These are phyloP conservation scores for Cephus rjabovi DNA, from an alignment of 2,888 invertebrate genomes.

Conservation along the genomic window DNA sequence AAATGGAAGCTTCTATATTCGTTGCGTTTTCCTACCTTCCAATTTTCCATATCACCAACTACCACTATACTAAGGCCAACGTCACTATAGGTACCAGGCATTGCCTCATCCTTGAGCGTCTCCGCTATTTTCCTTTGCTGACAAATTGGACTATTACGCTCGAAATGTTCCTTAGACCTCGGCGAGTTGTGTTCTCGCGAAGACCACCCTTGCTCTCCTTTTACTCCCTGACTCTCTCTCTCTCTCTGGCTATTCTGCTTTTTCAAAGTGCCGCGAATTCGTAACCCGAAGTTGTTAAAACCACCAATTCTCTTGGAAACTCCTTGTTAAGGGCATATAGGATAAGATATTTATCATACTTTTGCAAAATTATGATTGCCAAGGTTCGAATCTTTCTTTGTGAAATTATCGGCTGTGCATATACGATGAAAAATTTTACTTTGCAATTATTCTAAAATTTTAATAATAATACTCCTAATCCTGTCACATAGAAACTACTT, in stretches of 20 bases:
- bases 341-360: neutral
- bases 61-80: neutral
- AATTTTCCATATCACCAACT: conserved; percentile 32
- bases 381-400: neutral
- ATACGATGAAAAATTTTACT: no score
- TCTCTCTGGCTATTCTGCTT: neutral
- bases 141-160: conserved; percentile 59
- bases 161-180: conserved; percentile 28
- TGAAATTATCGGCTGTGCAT: neutral
- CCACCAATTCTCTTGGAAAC: conserved; percentile 49
- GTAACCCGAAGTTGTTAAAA: conserved; percentile 44
- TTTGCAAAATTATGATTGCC: neutral
- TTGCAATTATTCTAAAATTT: no score
- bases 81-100: conserved; percentile 5
- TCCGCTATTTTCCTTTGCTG: conserved; percentile 55
- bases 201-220: conserved; percentile 39
- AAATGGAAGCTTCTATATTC: neutral
- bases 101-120: conserved; percentile 31
- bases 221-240: neutral
- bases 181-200: conserved; percentile 32
- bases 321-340: conserved; percentile 33
- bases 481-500: no score
- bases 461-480: no score
- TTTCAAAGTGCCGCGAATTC: conserved; percentile 38
- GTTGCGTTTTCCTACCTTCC: conserved; percentile 34